Conservation (phyloP, 2,888 invertebrate genomes). For the Incurvaria masculella region DNA sequence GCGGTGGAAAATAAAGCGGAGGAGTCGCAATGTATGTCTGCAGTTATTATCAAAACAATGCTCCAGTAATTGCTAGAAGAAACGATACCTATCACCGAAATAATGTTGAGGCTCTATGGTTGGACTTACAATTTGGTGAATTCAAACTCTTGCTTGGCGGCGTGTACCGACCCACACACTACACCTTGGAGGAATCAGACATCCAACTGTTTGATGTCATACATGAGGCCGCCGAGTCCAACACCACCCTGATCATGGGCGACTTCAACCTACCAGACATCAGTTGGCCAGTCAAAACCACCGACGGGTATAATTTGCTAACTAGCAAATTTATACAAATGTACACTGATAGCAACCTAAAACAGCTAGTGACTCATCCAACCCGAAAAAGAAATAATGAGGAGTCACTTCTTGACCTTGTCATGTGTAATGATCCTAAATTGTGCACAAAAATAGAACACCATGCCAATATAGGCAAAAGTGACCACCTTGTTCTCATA, state of each 20-base stretch:
- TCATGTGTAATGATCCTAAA: neutral
- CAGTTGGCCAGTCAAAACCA: neutral
- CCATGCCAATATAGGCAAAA: constrained; percentile 1
- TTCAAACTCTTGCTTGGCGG: neutral
- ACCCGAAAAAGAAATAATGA: neutral
- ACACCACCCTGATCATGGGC: neutral
- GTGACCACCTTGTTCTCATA: no score
- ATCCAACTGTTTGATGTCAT: neutral
- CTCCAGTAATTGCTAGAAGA: no score
- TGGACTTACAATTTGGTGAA: neutral
- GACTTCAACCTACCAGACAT: constrained; percentile 1
- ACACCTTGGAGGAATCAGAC: neutral
- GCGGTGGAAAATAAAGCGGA: neutral
- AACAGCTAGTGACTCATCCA: neutral
- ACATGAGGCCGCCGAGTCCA: neutral
- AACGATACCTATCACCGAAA: no score
- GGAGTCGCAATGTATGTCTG: neutral
- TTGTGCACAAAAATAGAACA: no score
- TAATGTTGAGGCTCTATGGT: neutral
- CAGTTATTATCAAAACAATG: no score
- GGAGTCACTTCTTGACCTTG: neutral
- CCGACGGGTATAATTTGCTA: neutral
- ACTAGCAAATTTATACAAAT: neutral
- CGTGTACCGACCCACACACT: neutral
- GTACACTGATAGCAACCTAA: neutral